A percentile compares a stretch with the other conserved stretches of the same genome.
phyloP scores from a whole-genome alignment of 2,797 vertebrate species.

The Sparus aurata region DNA sequence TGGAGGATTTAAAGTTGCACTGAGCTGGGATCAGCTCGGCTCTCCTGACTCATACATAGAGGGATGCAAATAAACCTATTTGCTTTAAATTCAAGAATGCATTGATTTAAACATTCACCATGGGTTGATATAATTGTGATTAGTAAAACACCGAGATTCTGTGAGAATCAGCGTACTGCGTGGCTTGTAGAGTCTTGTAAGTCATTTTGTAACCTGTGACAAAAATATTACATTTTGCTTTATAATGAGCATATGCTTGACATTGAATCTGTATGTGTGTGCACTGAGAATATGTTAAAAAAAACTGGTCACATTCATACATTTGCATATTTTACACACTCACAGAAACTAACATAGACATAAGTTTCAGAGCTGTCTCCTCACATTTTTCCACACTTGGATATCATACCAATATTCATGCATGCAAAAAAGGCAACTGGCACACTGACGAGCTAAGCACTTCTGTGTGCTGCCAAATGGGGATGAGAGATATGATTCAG shows the following conservation, averaged over 20 bases:
- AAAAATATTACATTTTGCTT: not conserved
- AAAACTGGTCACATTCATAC: not conserved
- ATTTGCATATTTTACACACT: slow-evolving; percentile 43
- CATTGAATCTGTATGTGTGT: not conserved
- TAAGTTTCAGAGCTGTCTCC: slow-evolving; percentile 49
- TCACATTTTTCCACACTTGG: slow-evolving; percentile 33
- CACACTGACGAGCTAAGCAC: slow-evolving; percentile 42
- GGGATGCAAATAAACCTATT: slow-evolving; percentile 18
- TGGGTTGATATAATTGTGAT: not conserved
- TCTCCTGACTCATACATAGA: not conserved
- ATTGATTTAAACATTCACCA: not conserved
- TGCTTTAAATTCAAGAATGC: slow-evolving; percentile 1
- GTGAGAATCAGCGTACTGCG: not conserved
- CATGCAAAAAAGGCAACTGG: slow-evolving; percentile 51
- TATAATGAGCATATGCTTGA: not conserved
- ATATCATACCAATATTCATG: slow-evolving; percentile 41
- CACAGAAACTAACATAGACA: slow-evolving; percentile 16
- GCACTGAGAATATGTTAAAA: slow-evolving; percentile 8
- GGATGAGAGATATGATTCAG: slow-evolving; percentile 65
- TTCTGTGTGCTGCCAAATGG: slow-evolving; percentile 52
- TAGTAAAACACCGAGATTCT: not conserved
- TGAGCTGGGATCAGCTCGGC: slow-evolving; percentile 10
- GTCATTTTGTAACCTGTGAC: not conserved
- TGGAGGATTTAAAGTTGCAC: slow-evolving; percentile 2
- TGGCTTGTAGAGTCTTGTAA: not conserved